A percentile compares a stretch with the other conserved stretches of the same genome.
phyloP scores from a whole-genome alignment of 2,113 vertebrate species.

The Chinchilla lanigera region DNA sequence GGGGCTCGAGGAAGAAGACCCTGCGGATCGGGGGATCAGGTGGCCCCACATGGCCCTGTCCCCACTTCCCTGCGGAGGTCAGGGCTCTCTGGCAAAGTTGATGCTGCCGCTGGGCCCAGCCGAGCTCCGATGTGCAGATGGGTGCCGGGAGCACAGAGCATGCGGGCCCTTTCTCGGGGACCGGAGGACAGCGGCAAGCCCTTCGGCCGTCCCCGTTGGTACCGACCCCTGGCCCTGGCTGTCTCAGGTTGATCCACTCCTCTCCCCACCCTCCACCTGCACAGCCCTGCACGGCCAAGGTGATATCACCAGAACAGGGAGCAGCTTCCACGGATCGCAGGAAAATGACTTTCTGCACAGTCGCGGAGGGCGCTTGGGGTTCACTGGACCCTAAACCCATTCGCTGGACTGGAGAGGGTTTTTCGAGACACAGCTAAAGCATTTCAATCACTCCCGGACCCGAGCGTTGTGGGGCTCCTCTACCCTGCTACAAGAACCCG shows the following conservation, averaged over 20 bases:
- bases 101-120: fast-evolving
- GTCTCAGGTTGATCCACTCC: background rate
- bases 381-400: conserved; percentile 29
- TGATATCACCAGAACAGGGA: background rate
- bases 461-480: background rate
- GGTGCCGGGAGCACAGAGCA: background rate
- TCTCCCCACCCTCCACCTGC: background rate
- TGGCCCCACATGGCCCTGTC: background rate
- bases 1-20: fast-evolving
- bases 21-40: fast-evolving
- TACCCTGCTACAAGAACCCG: fast-evolving
- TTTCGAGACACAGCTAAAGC: background rate
- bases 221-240: background rate
- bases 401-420: background rate
- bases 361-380: background rate
- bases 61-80: fast-evolving
- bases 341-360: conserved; percentile 51
- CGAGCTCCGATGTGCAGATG: fast-evolving
- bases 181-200: fast-evolving
- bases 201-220: too few species aligned
- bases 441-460: background rate
- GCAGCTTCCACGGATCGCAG: background rate
- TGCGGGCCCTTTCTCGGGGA: too few species aligned
- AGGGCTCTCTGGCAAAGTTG: background rate
- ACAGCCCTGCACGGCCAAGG: background rate